These are phyloP conservation scores for Pimephales promelas DNA, from an alignment of 2,113 vertebrate species.

Conservation along the genomic window DNA sequence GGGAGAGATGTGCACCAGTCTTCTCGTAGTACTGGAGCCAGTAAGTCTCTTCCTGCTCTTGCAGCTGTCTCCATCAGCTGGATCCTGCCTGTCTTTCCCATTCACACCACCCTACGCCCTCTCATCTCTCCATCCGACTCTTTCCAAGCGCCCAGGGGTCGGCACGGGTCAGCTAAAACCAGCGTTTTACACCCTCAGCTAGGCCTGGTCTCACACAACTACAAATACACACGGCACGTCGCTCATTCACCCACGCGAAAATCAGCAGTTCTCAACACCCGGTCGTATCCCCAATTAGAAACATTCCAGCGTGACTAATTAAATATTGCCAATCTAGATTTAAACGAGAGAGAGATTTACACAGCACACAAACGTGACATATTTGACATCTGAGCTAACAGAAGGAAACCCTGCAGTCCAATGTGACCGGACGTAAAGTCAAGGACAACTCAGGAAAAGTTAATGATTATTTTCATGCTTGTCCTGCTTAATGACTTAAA, in stretches of 20 bases:
- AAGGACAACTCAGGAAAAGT: slow-evolving; percentile 20
- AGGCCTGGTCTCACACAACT: slow-evolving; percentile 6
- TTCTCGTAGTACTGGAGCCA: slow-evolving; percentile 20
- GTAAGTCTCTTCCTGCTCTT: slow-evolving; percentile 19
- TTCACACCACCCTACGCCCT: slow-evolving; percentile 8
- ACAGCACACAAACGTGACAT: slow-evolving; percentile 12
- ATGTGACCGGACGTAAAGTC: background rate
- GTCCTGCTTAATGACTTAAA: background rate
- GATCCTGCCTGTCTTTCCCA: slow-evolving; percentile 12
- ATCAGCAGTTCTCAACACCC: background rate
- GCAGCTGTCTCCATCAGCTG: slow-evolving; percentile 41
- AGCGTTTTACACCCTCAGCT: slow-evolving; percentile 1
- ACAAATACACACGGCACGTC: background rate
- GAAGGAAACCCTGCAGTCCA: slow-evolving; percentile 6
- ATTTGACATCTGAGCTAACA: slow-evolving; percentile 25
- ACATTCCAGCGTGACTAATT: slow-evolving; percentile 20
- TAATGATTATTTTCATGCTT: background rate
- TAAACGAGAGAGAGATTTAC: slow-evolving; percentile 13
- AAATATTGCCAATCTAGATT: slow-evolving; percentile 33
- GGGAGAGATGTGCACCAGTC: slow-evolving; percentile 10
- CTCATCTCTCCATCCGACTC: slow-evolving; percentile 20
- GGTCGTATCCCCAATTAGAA: background rate
- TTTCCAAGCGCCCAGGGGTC: slow-evolving; percentile 39
- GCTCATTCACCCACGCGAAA: background rate
- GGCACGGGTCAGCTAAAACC: slow-evolving; percentile 35